phyloP scores from a whole-genome alignment of 92 coral and sea anemone species.

The Parazoanthus atlanticus region DNA sequence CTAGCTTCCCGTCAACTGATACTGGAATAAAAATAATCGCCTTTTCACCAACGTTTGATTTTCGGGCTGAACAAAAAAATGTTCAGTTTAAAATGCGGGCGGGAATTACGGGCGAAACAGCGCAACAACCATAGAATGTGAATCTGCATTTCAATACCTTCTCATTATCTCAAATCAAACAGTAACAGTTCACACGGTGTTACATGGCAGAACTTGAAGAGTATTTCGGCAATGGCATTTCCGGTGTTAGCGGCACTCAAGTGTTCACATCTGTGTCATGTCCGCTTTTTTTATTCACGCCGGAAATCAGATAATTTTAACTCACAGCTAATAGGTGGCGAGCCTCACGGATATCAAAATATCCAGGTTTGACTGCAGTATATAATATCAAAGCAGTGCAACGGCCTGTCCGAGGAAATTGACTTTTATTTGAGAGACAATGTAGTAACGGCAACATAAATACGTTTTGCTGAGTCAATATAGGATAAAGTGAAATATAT shows the following conservation, averaged over 20 bases:
- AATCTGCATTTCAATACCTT: neutral
- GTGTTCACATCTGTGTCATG: conserved; percentile 35
- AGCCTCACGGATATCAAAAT: neutral
- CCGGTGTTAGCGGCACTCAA: conserved; percentile 35
- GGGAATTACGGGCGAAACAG: too few relatives aligned
- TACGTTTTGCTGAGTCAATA: neutral
- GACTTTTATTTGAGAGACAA: neutral
- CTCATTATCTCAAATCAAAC: conserved; percentile 11
- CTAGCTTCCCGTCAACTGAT: too few relatives aligned
- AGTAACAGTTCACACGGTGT: conserved; percentile 41
- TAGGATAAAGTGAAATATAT: neutral
- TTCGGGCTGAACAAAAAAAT: too few relatives aligned
- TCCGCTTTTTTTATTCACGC: conserved; percentile 32
- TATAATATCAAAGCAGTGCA: neutral
- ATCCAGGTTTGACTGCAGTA: neutral
- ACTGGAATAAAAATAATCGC: too few relatives aligned
- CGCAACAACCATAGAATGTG: too few relatives aligned
- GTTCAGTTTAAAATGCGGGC: too few relatives aligned
- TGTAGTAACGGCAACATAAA: neutral
- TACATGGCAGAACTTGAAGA: conserved; percentile 19
- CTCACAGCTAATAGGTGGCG: conserved; percentile 9
- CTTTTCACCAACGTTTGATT: too few relatives aligned
- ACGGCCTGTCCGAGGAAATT: neutral
- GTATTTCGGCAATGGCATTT: conserved; percentile 28
- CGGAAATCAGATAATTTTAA: conserved; percentile 43